A percentile compares a stretch with the other conserved stretches of the same genome.
phyloP scores from a whole-genome alignment of 2,888 invertebrate genomes.

The Acleris sparsana region DNA sequence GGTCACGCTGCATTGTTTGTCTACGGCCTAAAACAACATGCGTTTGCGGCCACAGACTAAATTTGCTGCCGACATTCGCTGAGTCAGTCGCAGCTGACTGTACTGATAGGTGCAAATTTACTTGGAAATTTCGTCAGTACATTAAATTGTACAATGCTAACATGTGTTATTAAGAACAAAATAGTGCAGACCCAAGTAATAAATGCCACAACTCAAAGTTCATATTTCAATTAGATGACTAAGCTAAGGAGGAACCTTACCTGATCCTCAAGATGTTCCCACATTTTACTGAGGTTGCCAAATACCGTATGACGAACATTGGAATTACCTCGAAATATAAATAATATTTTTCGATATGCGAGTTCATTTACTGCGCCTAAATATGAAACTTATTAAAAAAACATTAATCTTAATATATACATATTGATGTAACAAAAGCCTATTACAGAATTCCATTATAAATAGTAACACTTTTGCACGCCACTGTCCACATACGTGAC shows the following conservation, averaged over 20 bases:
- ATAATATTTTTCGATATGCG: no score
- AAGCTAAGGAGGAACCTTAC: no score
- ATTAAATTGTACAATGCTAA: background rate
- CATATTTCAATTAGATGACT: no score
- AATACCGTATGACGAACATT: no score
- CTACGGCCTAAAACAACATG: constrained; percentile 81
- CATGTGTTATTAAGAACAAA: background rate
- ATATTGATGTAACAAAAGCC: background rate
- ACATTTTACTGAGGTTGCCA: no score
- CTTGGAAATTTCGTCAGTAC: constrained; percentile 4
- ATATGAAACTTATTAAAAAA: no score
- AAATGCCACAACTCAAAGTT: no score
- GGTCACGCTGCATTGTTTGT: constrained; percentile 80
- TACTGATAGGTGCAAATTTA: constrained; percentile 50
- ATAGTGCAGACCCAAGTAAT: background rate
- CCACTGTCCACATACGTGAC: constrained; percentile 70
- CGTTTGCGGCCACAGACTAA: constrained; percentile 75
- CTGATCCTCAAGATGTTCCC: no score
- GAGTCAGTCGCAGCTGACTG: constrained; percentile 64
- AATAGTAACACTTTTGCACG: constrained; percentile 46
- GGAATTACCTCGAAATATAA: no score
- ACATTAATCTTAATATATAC: background rate
- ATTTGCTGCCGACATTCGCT: constrained; percentile 77
- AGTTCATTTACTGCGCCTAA: no score
- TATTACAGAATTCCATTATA: background rate